phyloP scores from a whole-genome alignment of 2,888 invertebrate species.

The Sarcophaga carnaria region DNA sequence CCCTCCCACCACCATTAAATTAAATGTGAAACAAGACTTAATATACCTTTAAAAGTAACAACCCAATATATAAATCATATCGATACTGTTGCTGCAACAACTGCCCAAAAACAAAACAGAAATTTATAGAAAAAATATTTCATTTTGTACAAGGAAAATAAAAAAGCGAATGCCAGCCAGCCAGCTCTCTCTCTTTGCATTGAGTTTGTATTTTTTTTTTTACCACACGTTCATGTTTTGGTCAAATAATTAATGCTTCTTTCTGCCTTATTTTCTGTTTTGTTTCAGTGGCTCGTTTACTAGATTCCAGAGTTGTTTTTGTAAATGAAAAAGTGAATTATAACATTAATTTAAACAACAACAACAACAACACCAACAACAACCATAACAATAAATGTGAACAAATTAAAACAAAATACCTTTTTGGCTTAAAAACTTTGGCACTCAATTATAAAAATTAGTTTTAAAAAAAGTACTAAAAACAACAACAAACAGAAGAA shows the following conservation, averaged over 20 bases:
- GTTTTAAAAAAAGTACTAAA: constrained; percentile 24
- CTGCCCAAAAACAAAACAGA: not conserved
- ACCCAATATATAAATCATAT: constrained; percentile 68
- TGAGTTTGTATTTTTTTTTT: not conserved
- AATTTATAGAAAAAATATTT: too few relatives aligned
- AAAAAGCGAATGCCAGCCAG: too few relatives aligned
- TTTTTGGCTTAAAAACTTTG: constrained; percentile 61
- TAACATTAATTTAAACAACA: constrained; percentile 58
- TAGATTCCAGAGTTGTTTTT: not conserved
- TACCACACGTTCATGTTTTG: not conserved
- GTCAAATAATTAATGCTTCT: constrained; percentile 60
- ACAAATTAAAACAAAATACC: constrained; percentile 61
- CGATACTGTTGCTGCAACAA: constrained; percentile 38
- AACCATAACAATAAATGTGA: constrained; percentile 2
- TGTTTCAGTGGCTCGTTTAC: constrained; percentile 46
- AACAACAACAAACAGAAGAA: not conserved
- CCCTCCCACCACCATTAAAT: constrained; percentile 68
- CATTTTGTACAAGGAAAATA: not conserved
- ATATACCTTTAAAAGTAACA: constrained; percentile 68
- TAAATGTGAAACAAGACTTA: constrained; percentile 69
- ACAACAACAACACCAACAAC: not conserved
- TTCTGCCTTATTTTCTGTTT: not conserved
- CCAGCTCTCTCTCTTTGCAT: not conserved
- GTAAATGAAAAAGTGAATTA: constrained; percentile 60
- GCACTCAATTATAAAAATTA: constrained; percentile 68